phyloP scores from a whole-genome alignment of 2,113 vertebrate species.

The Sinocyclocheilus grahami region DNA sequence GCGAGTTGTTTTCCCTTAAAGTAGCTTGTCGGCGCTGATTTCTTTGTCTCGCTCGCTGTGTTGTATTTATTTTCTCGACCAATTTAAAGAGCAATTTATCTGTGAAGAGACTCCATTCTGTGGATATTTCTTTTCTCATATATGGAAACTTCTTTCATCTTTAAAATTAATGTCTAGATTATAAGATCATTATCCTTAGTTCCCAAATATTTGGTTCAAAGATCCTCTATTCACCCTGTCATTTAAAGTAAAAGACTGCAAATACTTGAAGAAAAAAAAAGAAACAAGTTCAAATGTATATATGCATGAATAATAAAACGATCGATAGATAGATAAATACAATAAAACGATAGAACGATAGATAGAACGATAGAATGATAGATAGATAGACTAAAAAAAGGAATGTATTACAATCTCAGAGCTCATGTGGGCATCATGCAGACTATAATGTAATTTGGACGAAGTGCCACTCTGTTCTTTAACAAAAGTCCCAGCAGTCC shows the following conservation, averaged over 20 bases:
- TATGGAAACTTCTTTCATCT: not conserved
- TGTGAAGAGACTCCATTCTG: conserved; percentile 7
- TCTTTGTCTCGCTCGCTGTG: conserved; percentile 8
- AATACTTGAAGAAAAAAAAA: not conserved
- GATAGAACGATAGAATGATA: not conserved
- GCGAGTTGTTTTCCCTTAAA: conserved; percentile 1
- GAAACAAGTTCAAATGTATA: not conserved
- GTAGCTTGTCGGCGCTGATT: conserved; percentile 13
- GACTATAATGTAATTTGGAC: conserved; percentile 1
- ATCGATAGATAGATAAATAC: not conserved
- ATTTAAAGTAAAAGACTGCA: conserved; percentile 1
- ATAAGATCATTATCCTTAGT: conserved; percentile 19
- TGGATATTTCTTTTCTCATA: not conserved
- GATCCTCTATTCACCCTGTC: not conserved
- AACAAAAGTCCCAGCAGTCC: conserved; percentile 6
- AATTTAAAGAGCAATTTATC: conserved; percentile 31
- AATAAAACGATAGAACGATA: not conserved
- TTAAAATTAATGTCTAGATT: conserved; percentile 14
- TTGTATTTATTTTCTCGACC: not conserved
- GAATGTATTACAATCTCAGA: not conserved
- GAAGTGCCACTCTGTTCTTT: conserved; percentile 9
- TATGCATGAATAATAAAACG: not conserved
- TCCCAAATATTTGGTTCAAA: not conserved
- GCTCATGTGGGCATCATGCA: not conserved
- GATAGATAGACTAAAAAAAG: not conserved